These are phyloP conservation scores for Microcebus jonahi DNA, from an alignment of 2,113 vertebrate species.

Conservation along the genomic window DNA sequence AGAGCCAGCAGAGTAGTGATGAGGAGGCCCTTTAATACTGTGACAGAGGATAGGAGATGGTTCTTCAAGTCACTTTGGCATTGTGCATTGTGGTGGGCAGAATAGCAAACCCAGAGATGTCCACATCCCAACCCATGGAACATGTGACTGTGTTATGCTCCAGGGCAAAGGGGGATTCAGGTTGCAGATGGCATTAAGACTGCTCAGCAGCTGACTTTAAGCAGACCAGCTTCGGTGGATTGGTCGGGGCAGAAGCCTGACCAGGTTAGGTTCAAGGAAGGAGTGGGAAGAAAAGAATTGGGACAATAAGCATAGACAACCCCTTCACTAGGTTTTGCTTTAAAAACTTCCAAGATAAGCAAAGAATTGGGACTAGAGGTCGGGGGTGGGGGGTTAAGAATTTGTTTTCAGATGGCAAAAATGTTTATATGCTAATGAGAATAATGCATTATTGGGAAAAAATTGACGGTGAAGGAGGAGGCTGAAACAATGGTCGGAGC, in stretches of 20 bases:
- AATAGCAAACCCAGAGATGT: neutral
- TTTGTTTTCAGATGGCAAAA: neutral
- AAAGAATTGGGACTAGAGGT: neutral
- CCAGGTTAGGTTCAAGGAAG: too few relatives aligned
- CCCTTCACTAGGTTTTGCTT: neutral
- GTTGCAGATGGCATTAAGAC: neutral
- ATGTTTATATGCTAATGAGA: too few relatives aligned
- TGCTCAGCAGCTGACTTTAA: neutral
- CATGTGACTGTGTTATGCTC: neutral
- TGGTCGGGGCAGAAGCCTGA: neutral
- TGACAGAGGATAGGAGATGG: neutral
- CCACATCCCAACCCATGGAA: neutral
- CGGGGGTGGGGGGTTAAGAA: neutral
- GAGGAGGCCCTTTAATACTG: neutral
- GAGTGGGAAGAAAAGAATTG: neutral
- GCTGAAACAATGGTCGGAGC: too few relatives aligned
- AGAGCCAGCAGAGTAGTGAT: neutral
- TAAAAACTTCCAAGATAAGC: neutral
- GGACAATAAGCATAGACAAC: neutral
- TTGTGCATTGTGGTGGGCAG: neutral
- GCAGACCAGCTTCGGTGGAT: neutral
- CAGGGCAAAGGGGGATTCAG: neutral
- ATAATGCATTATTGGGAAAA: too few relatives aligned
- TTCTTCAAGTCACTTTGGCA: neutral
- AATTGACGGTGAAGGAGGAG: too few relatives aligned